Evolutionary conservation across 2,888 invertebrate genomes (phyloP).

Genomic region (Eilema caniola): DNA sequence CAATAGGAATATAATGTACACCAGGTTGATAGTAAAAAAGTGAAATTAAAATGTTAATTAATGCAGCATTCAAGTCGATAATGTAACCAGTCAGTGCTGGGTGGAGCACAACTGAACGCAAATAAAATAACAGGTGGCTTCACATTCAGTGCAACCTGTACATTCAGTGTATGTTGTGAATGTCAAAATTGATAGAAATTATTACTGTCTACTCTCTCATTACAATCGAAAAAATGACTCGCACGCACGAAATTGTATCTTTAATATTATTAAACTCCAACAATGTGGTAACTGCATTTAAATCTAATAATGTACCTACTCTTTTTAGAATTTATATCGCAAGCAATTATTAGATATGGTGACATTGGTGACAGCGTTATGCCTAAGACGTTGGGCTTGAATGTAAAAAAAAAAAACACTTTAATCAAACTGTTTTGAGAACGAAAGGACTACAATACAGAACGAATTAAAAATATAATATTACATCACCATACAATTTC

Average conservation of each 20-base stretch:
- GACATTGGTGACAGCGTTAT: no score
- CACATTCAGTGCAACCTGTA: slow-evolving; percentile 52
- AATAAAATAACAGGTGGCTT: slow-evolving; percentile 60
- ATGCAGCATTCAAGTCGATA: slow-evolving; percentile 48
- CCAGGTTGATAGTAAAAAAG: slow-evolving; percentile 27
- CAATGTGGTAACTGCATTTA: no score
- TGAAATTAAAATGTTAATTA: slow-evolving; percentile 41
- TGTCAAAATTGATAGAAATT: slow-evolving; percentile 21
- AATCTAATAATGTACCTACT: no score
- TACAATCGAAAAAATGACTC: no score
- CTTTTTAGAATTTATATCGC: background rate
- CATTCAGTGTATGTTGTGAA: slow-evolving; percentile 12
- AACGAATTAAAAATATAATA: no score
- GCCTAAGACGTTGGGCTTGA: no score
- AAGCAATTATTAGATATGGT: background rate
- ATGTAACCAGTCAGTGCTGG: slow-evolving; percentile 32
- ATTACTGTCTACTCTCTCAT: no score
- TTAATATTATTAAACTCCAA: background rate
- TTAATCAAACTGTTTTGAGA: no score
- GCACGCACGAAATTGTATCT: no score
- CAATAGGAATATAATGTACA: slow-evolving; percentile 13
- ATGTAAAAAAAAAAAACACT: no score
- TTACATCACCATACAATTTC: no score
- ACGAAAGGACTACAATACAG: no score
- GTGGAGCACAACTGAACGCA: slow-evolving; percentile 52